Conservation (phyloP, 2,888 invertebrate genomes). For the Agonopterix alstromeriana region DNA sequence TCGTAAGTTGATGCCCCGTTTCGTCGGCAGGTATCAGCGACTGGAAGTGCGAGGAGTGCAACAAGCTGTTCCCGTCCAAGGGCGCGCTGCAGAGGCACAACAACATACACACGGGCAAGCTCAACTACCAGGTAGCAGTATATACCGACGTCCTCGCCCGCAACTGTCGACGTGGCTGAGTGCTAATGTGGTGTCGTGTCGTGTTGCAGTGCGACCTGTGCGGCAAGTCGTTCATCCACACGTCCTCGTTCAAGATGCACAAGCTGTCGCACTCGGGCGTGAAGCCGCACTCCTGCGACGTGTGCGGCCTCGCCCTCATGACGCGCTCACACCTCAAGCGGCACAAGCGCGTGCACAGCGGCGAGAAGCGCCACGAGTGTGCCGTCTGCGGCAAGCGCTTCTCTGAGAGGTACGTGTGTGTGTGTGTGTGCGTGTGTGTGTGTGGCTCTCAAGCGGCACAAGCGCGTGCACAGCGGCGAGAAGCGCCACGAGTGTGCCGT, state of each 20-base stretch:
- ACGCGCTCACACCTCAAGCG: constrained; percentile 81
- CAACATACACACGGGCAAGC: constrained; percentile 78
- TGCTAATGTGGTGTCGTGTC: background rate
- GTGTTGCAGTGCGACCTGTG: constrained; percentile 74
- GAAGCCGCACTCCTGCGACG: constrained; percentile 76
- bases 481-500: constrained; percentile 74
- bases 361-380: constrained; percentile 78
- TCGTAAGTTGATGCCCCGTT: background rate
- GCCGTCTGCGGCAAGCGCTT: constrained; percentile 75
- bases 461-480: constrained; percentile 81
- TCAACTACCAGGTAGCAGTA: constrained; percentile 77
- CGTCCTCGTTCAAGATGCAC: constrained; percentile 83
- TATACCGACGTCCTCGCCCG: too few species aligned
- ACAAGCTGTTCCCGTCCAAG: constrained; percentile 79
- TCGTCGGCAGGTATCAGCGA: constrained; percentile 68
- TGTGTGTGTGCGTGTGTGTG: too few species aligned
- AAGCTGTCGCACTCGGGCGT: constrained; percentile 79
- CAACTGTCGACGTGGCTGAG: too few species aligned
- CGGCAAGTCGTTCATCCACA: constrained; percentile 81
- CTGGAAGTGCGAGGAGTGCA: constrained; percentile 77
- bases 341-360: constrained; percentile 81
- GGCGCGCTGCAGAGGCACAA: constrained; percentile 78
- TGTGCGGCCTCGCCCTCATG: constrained; percentile 78
- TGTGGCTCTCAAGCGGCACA: constrained; percentile 75
- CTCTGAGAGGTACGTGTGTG: constrained; percentile 63